Base-by-base conservation (phyloP, 2,797 vertebrate genomes). In the Melanogrammus aeglefinus region DNA sequence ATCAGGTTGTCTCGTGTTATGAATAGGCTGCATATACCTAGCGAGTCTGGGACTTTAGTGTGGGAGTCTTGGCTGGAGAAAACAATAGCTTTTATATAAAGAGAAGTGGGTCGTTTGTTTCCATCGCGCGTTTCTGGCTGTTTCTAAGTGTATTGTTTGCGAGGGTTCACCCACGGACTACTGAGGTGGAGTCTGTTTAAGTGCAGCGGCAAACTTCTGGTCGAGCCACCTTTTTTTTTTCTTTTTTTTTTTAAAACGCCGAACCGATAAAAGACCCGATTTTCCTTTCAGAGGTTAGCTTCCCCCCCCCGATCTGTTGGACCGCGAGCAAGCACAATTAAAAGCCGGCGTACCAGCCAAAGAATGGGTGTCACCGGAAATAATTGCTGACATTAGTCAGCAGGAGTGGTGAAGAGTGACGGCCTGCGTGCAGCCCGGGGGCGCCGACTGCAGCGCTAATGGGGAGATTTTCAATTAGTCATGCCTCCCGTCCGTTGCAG, bases 391-490 rank as follows among this genome's bases (percentile, higher is more conserved):
- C 81, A 86, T 91, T 93, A 90, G 85, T 90, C 87, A 89, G 78
- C 14, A 39, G 76, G 73, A 79, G 85, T 79, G 75, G 78, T 63
- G 51, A 80, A 44, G 86, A 80, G 81, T 77, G 78, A 84, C 88
- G 87, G 82, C 24, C 66, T 63, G 57, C 73, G 63, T 27, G 57
- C 77, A 47, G 73, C 77, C 77, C 47, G 29, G 63, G 84, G 82
- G 81, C 80, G 83, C 85, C 57, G 10, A 39, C 79, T 86, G 81
- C 83, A 84, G 79, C 66, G 70, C 89, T 92, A 91, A 91, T 88
- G 81, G 85, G 85, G 80, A 89, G 85, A 83, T 93, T 92, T 93
- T 93, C 89, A 93, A 91, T 94, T 93, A 92, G 90, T 89, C 84
- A 80, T 84, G 87, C 82, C 86, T 92, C 80, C 78, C 82, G 88